Base-by-base conservation (phyloP, 1,140 invertebrate genomes). In the Drosophila dunni region DNA sequence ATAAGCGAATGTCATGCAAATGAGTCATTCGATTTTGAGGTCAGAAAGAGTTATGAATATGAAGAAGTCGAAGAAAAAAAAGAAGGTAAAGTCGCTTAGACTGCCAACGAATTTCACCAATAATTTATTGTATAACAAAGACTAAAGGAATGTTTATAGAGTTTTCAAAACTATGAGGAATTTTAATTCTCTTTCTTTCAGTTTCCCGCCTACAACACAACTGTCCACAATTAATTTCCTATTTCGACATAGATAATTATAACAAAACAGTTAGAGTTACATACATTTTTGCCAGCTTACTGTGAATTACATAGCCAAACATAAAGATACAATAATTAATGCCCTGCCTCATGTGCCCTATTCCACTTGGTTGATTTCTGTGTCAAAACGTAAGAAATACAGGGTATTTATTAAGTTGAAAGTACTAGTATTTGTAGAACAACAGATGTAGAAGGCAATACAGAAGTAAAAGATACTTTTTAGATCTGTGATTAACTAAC, bases 1-100 rank as follows among this genome's bases (percentile, higher is more conserved):
- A 81, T 78, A 81, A 74, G 67, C 71, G 76, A 76, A 86, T 79
- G 60, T 66, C 65, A 88, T 82, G 83, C 75, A 82, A 86, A 88
- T 86, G 82, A 86, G 68, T 86, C 82, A 86, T 86, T 20, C 20
- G 33, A 56, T 66, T 63, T 80, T 15, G 46, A 42, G 61, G 57
- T 29, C 61, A 33, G 29, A 56, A 61, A 64, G 67, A 61, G 46
- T 34, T 53, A 71, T 46, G 33, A 10, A 42, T 54, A 24, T 66
- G 40, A 45, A 61, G 60, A 53, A 20, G 46, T 29, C 10, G n/a
- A n/a, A n/a, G n/a, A 34, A 56, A 51, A 29, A 29, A 29, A 29
- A 29, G 24, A 29, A 29, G 24, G 24, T 29, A 29, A 29, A 29
- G 4, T 29, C 24, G 24, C 24, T 17, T 17, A 20, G 17, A 20